Conservation (phyloP, 2,113 vertebrate genomes). For the Falcunculus frontatus region DNA sequence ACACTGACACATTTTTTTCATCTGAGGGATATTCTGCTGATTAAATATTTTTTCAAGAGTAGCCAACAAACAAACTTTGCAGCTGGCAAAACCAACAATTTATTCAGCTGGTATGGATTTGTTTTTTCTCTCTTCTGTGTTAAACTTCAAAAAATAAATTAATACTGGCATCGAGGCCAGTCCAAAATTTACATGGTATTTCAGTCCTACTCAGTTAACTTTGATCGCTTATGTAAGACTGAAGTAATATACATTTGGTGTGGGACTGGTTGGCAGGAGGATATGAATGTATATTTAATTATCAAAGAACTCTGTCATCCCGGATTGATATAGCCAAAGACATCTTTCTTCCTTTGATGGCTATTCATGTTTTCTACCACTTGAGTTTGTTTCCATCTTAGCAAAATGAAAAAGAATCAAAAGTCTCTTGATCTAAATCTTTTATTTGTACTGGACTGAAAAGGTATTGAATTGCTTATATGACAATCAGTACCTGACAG, state of each 20-base stretch:
- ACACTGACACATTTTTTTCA: background rate
- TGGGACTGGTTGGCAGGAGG: background rate
- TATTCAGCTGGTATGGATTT: background rate
- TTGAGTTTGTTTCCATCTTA: background rate
- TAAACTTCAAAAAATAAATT: background rate
- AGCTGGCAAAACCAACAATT: background rate
- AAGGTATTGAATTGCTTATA: conserved; percentile 20
- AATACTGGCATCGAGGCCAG: background rate
- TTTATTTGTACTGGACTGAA: conserved; percentile 44
- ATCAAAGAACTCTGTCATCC: background rate
- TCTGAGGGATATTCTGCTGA: background rate
- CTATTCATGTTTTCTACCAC: background rate
- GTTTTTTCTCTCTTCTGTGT: background rate
- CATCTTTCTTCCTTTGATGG: background rate
- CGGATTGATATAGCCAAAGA: background rate
- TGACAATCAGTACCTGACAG: conserved; percentile 22
- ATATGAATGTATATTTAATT: background rate
- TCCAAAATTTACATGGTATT: background rate
- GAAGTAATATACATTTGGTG: background rate
- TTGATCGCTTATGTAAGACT: background rate
- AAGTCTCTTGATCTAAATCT: conserved; percentile 32
- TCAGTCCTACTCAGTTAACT: background rate
- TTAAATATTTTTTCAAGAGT: background rate
- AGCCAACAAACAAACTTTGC: background rate
- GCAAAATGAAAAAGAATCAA: conserved; percentile 13